Percentiles rank a stretch among this genome's conserved stretches.
Evolutionary conservation across 2,888 invertebrate genomes (phyloP).

Genomic region (Troides oblongomaculatus): DNA sequence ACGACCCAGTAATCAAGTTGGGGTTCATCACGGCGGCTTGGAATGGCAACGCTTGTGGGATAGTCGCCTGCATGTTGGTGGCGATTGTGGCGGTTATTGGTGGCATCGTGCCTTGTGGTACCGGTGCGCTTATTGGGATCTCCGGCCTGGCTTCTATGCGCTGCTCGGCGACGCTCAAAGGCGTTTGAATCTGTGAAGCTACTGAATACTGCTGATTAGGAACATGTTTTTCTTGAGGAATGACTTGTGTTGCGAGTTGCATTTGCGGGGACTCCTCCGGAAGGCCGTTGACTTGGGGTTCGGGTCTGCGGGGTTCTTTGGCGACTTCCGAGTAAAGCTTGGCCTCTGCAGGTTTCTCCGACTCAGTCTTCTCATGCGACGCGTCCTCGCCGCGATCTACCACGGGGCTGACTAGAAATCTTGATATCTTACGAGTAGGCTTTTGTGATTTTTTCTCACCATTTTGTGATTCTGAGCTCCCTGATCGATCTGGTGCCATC

Average conservation of each 20-base stretch:
- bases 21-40: conserved; percentile 43
- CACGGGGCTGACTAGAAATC: conserved; percentile 91
- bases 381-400: conserved; percentile 76
- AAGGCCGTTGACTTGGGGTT: conserved; percentile 49
- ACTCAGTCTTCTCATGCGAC: conserved; percentile 21
- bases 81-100: conserved; percentile 37
- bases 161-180: conserved; percentile 42
- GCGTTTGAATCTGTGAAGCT: conserved; percentile 44
- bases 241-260: conserved; percentile 34
- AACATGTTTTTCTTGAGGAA: conserved; percentile 47
- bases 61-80: conserved; percentile 36
- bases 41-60: conserved; percentile 37
- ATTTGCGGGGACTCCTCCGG: conserved; percentile 42
- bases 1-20: conserved; percentile 43
- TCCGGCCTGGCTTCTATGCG: conserved; percentile 39
- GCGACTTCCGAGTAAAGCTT: conserved; percentile 38
- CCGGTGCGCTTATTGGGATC: conserved; percentile 35
- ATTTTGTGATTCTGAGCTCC: conserved; percentile 62
- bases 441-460: conserved; percentile 73
- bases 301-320: conserved; percentile 40
- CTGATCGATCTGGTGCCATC: conserved; percentile 59
- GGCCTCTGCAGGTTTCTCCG: conserved; percentile 36
- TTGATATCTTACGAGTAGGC: conserved; percentile 86
- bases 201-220: conserved; percentile 64
- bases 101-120: conserved; percentile 36